Conservation (phyloP, 2,888 invertebrate genomes). For the Adelognathus sp. region DNA sequence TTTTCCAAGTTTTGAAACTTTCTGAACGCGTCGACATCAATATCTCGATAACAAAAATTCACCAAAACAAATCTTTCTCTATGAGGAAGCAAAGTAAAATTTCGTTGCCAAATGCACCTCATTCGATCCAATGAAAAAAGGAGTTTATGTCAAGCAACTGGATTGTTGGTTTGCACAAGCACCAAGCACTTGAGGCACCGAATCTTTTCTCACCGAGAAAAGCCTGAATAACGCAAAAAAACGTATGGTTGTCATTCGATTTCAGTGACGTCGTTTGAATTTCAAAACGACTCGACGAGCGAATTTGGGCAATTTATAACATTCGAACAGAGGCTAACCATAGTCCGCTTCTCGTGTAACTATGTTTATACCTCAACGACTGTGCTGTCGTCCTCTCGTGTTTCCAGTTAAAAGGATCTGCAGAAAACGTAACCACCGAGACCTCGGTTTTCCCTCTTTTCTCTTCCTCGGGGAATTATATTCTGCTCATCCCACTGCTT, state of each 20-base stretch:
- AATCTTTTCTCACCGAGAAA: too few relatives aligned
- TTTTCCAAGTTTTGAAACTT: too few relatives aligned
- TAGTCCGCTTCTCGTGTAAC: neutral
- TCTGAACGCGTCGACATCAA: too few relatives aligned
- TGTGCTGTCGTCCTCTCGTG: slow-evolving; percentile 27
- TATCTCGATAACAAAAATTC: too few relatives aligned
- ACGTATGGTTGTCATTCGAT: neutral
- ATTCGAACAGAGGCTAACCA: slow-evolving; percentile 32
- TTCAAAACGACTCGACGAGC: slow-evolving; percentile 3
- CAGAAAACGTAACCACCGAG: slow-evolving; percentile 23
- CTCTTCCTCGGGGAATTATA: slow-evolving; percentile 47
- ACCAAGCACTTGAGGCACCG: too few relatives aligned
- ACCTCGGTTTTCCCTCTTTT: slow-evolving; percentile 17
- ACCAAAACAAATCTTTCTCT: too few relatives aligned
- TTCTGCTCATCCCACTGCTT: slow-evolving; percentile 26
- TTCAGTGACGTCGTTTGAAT: neutral
- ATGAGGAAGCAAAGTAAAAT: too few relatives aligned
- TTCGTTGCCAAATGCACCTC: too few relatives aligned
- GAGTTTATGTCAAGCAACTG: too few relatives aligned
- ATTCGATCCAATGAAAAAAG: too few relatives aligned
- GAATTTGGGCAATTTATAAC: slow-evolving; percentile 23
- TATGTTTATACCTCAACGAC: slow-evolving; percentile 18
- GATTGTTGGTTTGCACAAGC: too few relatives aligned
- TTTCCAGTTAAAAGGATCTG: slow-evolving; percentile 7
- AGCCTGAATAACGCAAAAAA: neutral